phyloP scores from a whole-genome alignment of 2,888 invertebrate genomes.

The Hirtodrosophila cameraria region DNA sequence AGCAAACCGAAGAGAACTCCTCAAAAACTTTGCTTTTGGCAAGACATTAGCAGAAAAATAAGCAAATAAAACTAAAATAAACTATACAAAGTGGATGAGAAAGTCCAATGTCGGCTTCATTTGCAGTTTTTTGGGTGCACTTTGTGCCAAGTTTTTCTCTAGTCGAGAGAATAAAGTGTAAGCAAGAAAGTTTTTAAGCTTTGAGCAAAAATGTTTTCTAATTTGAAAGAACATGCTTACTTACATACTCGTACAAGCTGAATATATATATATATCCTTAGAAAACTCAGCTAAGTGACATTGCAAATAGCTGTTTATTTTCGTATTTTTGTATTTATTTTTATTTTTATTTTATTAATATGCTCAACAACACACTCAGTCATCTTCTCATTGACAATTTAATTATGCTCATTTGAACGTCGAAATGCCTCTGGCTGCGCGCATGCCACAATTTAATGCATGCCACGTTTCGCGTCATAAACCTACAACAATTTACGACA shows the following conservation, averaged over 20 bases:
- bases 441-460: slow-evolving; percentile 56
- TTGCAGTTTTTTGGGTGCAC: slow-evolving; percentile 43
- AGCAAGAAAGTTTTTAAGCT: slow-evolving; percentile 37
- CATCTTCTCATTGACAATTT: slow-evolving; percentile 54
- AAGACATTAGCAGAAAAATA: slow-evolving; percentile 67
- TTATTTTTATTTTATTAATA: too few species aligned
- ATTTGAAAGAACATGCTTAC: slow-evolving; percentile 30
- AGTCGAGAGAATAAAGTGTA: not conserved
- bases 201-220: slow-evolving; percentile 43
- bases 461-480: slow-evolving; percentile 72
- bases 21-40: slow-evolving; percentile 52
- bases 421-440: slow-evolving; percentile 15
- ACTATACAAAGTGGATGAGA: slow-evolving; percentile 15
- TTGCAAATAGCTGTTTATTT: slow-evolving; percentile 32
- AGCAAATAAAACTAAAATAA: slow-evolving; percentile 50
- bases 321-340: too few species aligned
- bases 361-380: slow-evolving; percentile 27
- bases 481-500: slow-evolving; percentile 60
- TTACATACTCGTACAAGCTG: not conserved
- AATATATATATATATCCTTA: too few species aligned
- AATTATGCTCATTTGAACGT: slow-evolving; percentile 55
- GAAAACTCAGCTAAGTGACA: slow-evolving; percentile 19
- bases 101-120: slow-evolving; percentile 18
- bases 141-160: slow-evolving; percentile 26
- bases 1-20: slow-evolving; percentile 22